Evolutionary conservation across 1,140 invertebrate species (phyloP).

Genomic region (Drosophila tristis): DNA sequence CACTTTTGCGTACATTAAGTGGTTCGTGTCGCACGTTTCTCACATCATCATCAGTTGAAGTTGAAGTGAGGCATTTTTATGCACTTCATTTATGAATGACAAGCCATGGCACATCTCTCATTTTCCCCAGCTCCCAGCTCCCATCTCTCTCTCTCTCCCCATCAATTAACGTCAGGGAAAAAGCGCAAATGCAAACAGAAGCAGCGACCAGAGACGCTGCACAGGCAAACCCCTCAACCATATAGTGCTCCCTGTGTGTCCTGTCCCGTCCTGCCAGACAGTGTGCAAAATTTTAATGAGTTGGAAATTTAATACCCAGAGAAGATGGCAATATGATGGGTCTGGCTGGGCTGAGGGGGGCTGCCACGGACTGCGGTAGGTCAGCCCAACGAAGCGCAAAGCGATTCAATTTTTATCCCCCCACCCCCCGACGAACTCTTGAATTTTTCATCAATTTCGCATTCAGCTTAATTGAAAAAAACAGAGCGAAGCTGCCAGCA

Average conservation of each 20-base stretch:
- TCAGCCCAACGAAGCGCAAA: conserved; percentile 54
- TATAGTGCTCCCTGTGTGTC: conserved; percentile 16
- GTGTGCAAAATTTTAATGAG: conserved; percentile 80
- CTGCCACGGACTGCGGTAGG: conserved; percentile 60
- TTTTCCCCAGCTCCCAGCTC: neutral
- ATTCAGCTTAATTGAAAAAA: conserved; percentile 57
- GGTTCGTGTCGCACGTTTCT: conserved; percentile 40
- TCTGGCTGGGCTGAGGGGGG: neutral
- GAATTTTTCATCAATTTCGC: conserved; percentile 54
- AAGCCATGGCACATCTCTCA: conserved; percentile 21
- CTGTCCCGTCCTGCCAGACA: conserved; percentile 58
- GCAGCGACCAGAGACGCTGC: neutral
- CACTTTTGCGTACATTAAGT: conserved; percentile 30
- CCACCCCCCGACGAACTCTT: conserved; percentile 43
- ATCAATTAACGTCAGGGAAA: conserved; percentile 5
- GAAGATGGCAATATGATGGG: conserved; percentile 47
- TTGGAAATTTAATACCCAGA: conserved; percentile 77
- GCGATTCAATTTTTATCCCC: conserved; percentile 66
- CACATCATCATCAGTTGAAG: conserved; percentile 14
- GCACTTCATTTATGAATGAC: conserved; percentile 73
- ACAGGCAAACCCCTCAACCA: conserved; percentile 22
- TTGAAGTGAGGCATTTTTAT: conserved; percentile 48
- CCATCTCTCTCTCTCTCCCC: neutral
- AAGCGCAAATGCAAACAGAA: conserved; percentile 58
- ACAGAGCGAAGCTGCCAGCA: conserved; percentile 11